These are phyloP conservation scores for Calameuta filiformis DNA, from an alignment of 2,888 invertebrate genomes.

Conservation along the genomic window DNA sequence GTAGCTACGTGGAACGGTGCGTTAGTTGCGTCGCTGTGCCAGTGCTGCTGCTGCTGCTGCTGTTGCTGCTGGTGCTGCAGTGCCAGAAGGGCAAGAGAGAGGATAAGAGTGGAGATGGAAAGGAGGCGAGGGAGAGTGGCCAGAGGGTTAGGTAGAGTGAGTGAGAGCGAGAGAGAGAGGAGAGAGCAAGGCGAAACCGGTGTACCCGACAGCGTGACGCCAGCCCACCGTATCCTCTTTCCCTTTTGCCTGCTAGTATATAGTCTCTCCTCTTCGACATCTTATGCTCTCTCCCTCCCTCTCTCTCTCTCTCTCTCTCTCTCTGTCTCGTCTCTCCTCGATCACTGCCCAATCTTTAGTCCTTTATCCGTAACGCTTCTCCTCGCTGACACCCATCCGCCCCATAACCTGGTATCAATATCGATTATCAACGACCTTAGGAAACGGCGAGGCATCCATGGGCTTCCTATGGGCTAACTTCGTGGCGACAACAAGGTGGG, in stretches of 20 bases:
- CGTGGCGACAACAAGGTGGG: background rate
- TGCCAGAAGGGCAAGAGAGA: background rate
- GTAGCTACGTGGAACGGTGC: constrained; percentile 3
- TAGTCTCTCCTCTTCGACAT: background rate
- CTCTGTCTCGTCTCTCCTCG: constrained; percentile 27
- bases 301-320: constrained; percentile 2
- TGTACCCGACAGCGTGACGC: constrained; percentile 66
- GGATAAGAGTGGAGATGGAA: background rate
- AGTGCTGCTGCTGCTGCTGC: background rate
- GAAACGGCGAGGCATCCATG: background rate
- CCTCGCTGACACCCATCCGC: background rate
- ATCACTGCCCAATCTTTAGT: constrained; percentile 48
- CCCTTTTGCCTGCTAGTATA: constrained; percentile 29
- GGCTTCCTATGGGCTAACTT: background rate
- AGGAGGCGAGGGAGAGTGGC: background rate
- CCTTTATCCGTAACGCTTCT: constrained; percentile 37
- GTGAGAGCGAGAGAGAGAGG: background rate
- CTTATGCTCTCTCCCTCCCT: constrained; percentile 4
- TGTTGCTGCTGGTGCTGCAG: background rate
- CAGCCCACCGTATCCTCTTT: constrained; percentile 48
- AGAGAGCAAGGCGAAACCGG: constrained; percentile 60
- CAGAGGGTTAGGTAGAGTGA: background rate
- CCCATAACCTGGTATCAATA: background rate
- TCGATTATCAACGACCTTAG: background rate
- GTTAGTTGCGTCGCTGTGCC: background rate